Evolutionary conservation across 2,888 invertebrate species (phyloP).

Genomic region (Torymus aiolomorphi): DNA sequence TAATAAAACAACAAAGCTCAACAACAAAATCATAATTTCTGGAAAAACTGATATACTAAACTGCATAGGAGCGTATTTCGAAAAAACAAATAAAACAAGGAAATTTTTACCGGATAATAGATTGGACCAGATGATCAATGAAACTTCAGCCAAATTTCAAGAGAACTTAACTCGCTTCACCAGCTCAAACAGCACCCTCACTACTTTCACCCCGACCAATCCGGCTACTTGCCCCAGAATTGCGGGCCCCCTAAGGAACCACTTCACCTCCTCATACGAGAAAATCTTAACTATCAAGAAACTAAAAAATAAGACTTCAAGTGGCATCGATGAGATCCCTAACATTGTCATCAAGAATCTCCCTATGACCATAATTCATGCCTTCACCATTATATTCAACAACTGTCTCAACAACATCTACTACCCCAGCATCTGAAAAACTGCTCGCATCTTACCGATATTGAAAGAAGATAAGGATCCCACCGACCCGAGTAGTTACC

Average conservation of each 20-base stretch:
- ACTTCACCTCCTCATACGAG: background rate
- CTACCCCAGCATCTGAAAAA: slow-evolving; percentile 62
- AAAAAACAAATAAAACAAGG: background rate
- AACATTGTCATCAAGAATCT: slow-evolving; percentile 40
- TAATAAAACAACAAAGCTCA: no score
- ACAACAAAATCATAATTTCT: no score
- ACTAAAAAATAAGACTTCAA: slow-evolving; percentile 1
- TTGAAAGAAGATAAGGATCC: slow-evolving; percentile 43
- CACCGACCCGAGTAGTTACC: slow-evolving; percentile 36
- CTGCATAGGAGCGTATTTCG: slow-evolving; percentile 4
- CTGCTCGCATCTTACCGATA: slow-evolving; percentile 59
- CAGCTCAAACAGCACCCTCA: background rate
- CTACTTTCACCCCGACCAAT: background rate
- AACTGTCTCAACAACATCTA: slow-evolving; percentile 61
- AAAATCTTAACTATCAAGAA: background rate
- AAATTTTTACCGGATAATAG: background rate
- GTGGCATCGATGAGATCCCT: slow-evolving; percentile 5
- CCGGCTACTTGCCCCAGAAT: background rate
- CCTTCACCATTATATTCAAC: slow-evolving; percentile 54
- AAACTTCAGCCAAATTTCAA: background rate
- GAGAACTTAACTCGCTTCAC: background rate
- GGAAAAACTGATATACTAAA: background rate
- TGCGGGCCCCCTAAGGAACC: background rate
- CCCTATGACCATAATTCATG: background rate
- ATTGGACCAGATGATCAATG: background rate